Base-by-base conservation (phyloP, 2,113 vertebrate species). In the Boulengeromyrus knoepffleri region DNA sequence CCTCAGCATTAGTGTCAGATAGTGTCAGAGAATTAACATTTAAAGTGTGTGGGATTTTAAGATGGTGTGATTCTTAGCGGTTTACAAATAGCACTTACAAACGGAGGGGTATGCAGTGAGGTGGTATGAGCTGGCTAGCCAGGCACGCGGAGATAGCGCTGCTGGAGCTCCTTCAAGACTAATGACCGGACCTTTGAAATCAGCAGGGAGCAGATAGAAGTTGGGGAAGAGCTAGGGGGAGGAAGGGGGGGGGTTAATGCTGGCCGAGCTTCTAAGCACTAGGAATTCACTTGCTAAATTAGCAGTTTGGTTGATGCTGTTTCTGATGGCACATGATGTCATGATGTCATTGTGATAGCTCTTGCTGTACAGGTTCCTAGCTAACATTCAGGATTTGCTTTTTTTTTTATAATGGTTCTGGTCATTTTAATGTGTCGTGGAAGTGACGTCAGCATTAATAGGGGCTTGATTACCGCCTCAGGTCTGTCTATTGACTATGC, bases 401-500 rank as follows among this genome's bases (percentile, higher is more conserved):
- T 74, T 31, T 74, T 31, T 15, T 74, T 13, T 74, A 39, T 74
- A 39, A 39, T 12, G 15, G 17, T 42, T 80, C 36, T 42, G 74
- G 36, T 42, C 36, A 80, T 80, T 77, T 77, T 80, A 80, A 80
- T 42, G 17, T 80, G 15, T 19, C 5, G 1, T 39, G 74, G 15
- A 19, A 80, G 5, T 19, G 74, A 77, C 0, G 2, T 80, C 74
- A 80, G 36, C 17, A 42, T 80, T 80, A 80, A 80, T 17, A 80
- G 74, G 17, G 31, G 74, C 74, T 46, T 85, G 21, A 85, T 24
- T 47, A 12, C 36, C 53, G 13, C 27, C 88, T 12, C 94, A 98
- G 97, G 97, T 92, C 94, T 98, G 90, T 97, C 97, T 0, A 95
- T 98, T 94, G 97, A 98, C 94, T 97, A 97, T 89, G 91, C 92